Evolutionary conservation across 2,888 invertebrate species (phyloP).

Genomic region (Panorpa germanica): DNA sequence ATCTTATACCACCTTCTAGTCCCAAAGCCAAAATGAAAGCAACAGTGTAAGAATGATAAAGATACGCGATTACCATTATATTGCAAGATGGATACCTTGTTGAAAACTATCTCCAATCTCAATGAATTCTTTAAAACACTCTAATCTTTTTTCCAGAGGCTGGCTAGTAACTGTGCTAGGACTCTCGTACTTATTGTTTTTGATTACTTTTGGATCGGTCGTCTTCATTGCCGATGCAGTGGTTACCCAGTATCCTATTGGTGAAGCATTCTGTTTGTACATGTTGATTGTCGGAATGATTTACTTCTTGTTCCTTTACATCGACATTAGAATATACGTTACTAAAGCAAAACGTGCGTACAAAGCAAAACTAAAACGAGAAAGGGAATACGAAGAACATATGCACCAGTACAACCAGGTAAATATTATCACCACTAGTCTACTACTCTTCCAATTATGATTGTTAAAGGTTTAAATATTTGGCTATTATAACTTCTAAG

Average conservation of each 20-base stretch:
- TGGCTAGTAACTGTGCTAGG: conserved; percentile 40
- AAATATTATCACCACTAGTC: conserved; percentile 12
- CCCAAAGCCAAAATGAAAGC: too few species aligned
- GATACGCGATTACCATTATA: too few species aligned
- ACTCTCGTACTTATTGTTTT: conserved; percentile 45
- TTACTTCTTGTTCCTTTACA: conserved; percentile 38
- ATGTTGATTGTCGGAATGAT: conserved; percentile 35
- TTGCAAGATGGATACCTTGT: too few species aligned
- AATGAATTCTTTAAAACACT: too few species aligned
- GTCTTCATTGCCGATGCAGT: conserved; percentile 41
- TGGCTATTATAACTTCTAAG: conserved; percentile 16
- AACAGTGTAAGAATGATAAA: too few species aligned
- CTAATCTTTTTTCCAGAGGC: conserved; percentile 27
- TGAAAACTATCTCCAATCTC: too few species aligned
- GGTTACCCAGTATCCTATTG: conserved; percentile 23
- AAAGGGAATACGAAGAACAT: conserved; percentile 22
- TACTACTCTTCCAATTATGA: neutral
- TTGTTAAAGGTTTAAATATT: conserved; percentile 15
- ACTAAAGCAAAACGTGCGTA: conserved; percentile 26
- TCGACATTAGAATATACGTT: conserved; percentile 40
- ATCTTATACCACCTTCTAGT: too few species aligned
- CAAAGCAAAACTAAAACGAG: conserved; percentile 23
- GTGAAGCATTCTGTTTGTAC: conserved; percentile 38
- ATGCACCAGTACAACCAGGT: conserved; percentile 28
- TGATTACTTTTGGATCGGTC: conserved; percentile 44